These are phyloP conservation scores for Mayetiola destructor DNA, from an alignment of 2,888 invertebrate species.

Conservation along the genomic window DNA sequence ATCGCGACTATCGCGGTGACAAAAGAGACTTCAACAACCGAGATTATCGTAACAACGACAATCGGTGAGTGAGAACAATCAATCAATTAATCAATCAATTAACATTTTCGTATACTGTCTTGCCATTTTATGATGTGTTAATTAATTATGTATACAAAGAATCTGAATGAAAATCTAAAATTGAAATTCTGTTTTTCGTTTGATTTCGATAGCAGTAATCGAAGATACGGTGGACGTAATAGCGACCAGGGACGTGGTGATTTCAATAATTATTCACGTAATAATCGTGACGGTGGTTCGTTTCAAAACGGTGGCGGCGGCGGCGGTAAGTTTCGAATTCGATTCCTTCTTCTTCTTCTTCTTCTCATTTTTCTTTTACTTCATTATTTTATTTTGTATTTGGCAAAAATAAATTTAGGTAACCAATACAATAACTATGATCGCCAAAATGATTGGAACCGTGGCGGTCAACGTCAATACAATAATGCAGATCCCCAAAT, in stretches of 20 bases:
- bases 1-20: constrained; percentile 20
- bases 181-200: neutral
- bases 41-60: constrained; percentile 21
- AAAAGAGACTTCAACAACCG: constrained; percentile 30
- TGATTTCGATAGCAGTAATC: constrained; percentile 19
- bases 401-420: neutral
- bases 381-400: no score
- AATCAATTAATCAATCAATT: neutral
- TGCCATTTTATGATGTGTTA: neutral
- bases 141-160: neutral
- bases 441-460: constrained; percentile 17
- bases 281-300: constrained; percentile 20
- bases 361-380: no score
- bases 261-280: constrained; percentile 24
- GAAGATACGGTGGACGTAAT: constrained; percentile 29
- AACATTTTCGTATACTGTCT: neutral
- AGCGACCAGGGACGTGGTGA: constrained; percentile 42
- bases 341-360: neutral
- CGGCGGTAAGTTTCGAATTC: neutral
- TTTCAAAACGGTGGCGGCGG: constrained; percentile 21
- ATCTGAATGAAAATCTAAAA: neutral
- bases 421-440: constrained; percentile 11
- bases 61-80: neutral
- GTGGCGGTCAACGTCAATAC: constrained; percentile 22
- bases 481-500: constrained; percentile 28